phyloP scores from a whole-genome alignment of 2,888 invertebrate species.

The Matsumyia berberina region DNA sequence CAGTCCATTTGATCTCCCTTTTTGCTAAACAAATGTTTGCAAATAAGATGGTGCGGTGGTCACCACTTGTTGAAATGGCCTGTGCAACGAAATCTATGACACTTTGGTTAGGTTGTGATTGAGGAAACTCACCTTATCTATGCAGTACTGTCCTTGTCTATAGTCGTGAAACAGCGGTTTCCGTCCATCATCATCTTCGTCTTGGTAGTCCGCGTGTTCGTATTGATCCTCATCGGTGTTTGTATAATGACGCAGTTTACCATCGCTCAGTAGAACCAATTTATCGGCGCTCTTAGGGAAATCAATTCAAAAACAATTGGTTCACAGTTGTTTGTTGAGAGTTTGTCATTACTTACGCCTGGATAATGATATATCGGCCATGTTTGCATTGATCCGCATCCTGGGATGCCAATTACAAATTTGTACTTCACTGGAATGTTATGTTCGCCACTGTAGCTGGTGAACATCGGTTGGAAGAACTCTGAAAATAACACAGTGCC shows the following conservation, averaged over 20 bases:
- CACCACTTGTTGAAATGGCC: conserved; percentile 81
- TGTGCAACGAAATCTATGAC: conserved; percentile 47
- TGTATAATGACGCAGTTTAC: conserved; percentile 90
- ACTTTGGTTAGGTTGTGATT: neutral
- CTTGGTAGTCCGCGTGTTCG: conserved; percentile 82
- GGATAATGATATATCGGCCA: conserved; percentile 88
- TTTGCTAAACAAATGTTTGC: conserved; percentile 91
- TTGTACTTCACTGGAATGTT: conserved; percentile 86
- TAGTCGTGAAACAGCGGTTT: conserved; percentile 89
- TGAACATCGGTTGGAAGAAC: conserved; percentile 87
- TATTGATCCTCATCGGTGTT: conserved; percentile 84
- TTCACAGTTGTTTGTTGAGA: conserved; percentile 24
- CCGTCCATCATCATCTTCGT: conserved; percentile 83
- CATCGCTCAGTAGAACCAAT: conserved; percentile 88
- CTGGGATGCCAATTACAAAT: conserved; percentile 88
- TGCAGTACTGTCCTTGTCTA: conserved; percentile 90
- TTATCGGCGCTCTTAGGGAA: conserved; percentile 84
- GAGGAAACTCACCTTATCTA: conserved; percentile 88
- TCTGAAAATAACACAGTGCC: conserved; percentile 78
- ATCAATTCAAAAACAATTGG: conserved; percentile 25
- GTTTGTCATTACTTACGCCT: conserved; percentile 78
- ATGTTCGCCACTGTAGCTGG: conserved; percentile 87
- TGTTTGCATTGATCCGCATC: conserved; percentile 89
- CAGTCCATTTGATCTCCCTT: conserved; percentile 89
- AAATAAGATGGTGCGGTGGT: conserved; percentile 86